These are phyloP conservation scores for Gallinago paraguaiae DNA, from an alignment of 2,113 vertebrate species.

Conservation along the genomic window DNA sequence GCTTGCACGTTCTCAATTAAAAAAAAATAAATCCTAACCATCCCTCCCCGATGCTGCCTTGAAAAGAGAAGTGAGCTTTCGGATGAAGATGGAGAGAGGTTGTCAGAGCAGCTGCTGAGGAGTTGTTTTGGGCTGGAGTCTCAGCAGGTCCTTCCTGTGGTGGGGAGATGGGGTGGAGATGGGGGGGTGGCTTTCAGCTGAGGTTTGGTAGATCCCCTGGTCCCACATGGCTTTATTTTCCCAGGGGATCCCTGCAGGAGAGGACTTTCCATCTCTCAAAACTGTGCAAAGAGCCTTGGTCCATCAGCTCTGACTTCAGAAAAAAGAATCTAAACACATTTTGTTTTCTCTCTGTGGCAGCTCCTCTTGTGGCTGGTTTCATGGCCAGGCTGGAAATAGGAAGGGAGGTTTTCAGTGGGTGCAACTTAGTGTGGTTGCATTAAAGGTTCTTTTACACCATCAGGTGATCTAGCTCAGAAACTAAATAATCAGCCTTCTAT, in stretches of 20 bases:
- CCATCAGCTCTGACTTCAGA: not conserved
- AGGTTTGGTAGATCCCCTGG: not conserved
- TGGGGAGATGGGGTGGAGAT: not conserved
- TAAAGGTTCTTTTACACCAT: not conserved
- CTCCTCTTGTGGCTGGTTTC: not conserved
- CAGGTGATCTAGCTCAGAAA: not conserved
- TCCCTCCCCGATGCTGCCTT: not conserved
- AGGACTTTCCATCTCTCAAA: not conserved
- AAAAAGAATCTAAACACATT: not conserved
- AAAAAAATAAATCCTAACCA: not conserved
- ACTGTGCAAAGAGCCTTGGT: not conserved
- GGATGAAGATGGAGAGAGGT: not conserved
- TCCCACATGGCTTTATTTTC: not conserved
- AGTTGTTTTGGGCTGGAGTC: not conserved
- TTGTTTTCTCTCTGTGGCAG: not conserved
- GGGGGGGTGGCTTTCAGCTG: fast-evolving
- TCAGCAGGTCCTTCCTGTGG: not conserved
- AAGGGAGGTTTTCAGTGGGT: not conserved
- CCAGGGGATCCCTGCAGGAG: not conserved
- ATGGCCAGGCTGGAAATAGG: not conserved
- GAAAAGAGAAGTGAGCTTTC: not conserved
- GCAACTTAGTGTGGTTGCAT: not conserved
- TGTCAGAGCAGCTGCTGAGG: not conserved
- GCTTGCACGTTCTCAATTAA: not conserved
- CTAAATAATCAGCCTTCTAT: not conserved